Base-by-base conservation (phyloP, 2,888 invertebrate species). In the Lamellibrachia columna region DNA sequence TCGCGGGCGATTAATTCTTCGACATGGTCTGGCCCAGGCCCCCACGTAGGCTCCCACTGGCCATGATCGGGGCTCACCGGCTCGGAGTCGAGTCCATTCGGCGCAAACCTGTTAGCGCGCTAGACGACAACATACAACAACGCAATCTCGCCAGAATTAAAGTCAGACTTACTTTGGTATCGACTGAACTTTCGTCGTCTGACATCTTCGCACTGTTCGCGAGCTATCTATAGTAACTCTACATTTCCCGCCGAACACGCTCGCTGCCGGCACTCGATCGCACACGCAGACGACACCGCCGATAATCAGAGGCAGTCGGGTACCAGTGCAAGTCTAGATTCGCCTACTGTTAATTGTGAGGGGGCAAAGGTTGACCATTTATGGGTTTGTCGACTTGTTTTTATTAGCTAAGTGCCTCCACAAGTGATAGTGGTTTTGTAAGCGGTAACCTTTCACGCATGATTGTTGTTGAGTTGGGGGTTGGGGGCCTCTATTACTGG, bases 81-180 rank as follows among this genome's bases (percentile, higher is more conserved):
- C 4, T 22, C 75, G 75, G n/a, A 15, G 75, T 58, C 75, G 22
- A 75, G 6, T 6, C 22, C 75, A 75, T 75, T 75, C 22, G 22
- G 6, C 11, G 75, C 15, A 4, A 75, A 11, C 75, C 22, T 75
- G 11, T 11, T 28, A 28, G 28, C 28, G 28, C 60, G 60, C 9
- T 22, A 15, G 60, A 60, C 60, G 6, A 11, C 11, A 11, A 60
- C 11, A 60, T 75, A 22, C 58, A 58, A 58, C 75, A 75, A 75
- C 75, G n/a, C 75, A 75, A 75, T 22, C n/a, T 75, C 75, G 75
- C 75, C 75, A 15, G 75, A 75, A 75, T 75, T 75, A 75, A 75
- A 75, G 15, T 22, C 15, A 75, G 15, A 75, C 75, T 75, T 75
- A 75, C 75, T 75, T 75, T 75, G 15, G 75, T 75, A 75, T 75